These are phyloP conservation scores for Polydrusus tereticollis DNA, from an alignment of 2,888 invertebrate species.

Conservation along the genomic window DNA sequence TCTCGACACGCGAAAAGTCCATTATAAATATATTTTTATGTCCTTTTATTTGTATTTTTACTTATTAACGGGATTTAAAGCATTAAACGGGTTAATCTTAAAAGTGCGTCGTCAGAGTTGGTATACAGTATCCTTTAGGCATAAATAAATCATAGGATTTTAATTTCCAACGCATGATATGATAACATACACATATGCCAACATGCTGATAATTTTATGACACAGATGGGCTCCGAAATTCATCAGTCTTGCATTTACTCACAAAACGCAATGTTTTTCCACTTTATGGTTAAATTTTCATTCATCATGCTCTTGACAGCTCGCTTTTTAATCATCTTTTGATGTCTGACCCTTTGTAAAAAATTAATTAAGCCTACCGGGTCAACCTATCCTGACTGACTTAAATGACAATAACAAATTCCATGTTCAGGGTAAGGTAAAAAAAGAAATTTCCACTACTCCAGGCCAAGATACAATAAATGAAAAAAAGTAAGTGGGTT, in stretches of 20 bases:
- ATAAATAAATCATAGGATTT: no score
- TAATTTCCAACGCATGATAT: no score
- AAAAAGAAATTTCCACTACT: no score
- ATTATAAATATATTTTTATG: neutral
- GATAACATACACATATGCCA: neutral
- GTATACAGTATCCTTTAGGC: no score
- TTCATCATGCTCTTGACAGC: conserved; percentile 5
- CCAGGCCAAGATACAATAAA: no score
- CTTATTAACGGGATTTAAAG: neutral
- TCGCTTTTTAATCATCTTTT: conserved; percentile 14
- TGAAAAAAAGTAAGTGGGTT: no score
- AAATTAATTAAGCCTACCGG: conserved; percentile 3
- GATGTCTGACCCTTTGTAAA: conserved; percentile 7
- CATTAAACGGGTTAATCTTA: no score
- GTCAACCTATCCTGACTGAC: neutral
- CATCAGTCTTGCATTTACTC: conserved; percentile 10
- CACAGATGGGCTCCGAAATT: conserved; percentile 4
- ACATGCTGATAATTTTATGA: conserved; percentile 11
- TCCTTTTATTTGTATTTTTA: neutral
- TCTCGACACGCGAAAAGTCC: neutral
- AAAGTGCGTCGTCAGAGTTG: no score
- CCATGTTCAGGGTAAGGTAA: no score
- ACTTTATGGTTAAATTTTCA: conserved; percentile 11
- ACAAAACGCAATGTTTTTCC: conserved; percentile 14
- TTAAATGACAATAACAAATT: no score